Conservation (phyloP, 2,888 invertebrate species). For the Drosophila nigritarsus region DNA sequence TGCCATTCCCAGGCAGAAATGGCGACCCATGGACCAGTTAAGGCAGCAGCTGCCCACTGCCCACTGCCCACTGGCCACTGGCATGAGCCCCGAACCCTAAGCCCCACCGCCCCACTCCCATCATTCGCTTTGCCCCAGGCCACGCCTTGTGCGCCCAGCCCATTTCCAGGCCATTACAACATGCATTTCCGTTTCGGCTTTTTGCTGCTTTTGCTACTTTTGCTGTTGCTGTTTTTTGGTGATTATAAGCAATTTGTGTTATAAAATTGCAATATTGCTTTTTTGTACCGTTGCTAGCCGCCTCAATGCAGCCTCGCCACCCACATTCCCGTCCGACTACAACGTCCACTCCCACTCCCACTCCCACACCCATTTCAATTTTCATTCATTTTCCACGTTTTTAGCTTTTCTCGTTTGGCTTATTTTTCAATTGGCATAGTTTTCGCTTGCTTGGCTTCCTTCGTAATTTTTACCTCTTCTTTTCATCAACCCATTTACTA, state of each 20-base stretch:
- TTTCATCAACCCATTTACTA: not conserved
- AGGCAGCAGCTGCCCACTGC: conserved; percentile 40
- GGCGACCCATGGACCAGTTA: conserved; percentile 49
- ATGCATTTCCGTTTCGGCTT: conserved; percentile 69
- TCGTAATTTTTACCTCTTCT: conserved; percentile 4
- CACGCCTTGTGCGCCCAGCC: conserved; percentile 54
- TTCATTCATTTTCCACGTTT: conserved; percentile 49
- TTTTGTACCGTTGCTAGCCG: conserved; percentile 47
- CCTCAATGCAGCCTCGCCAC: conserved; percentile 17
- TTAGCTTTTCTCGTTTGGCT: conserved; percentile 64
- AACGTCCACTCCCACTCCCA: not conserved
- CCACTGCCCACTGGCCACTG: not conserved
- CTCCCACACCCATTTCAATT: not conserved
- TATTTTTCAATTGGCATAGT: conserved; percentile 74
- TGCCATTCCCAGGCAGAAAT: conserved; percentile 66
- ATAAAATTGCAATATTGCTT: conserved; percentile 79
- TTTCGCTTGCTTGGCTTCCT: conserved; percentile 64
- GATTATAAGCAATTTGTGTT: conserved; percentile 78
- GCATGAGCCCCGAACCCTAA: not conserved
- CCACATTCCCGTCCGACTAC: not conserved
- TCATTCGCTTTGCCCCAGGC: not conserved
- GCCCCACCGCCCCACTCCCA: not conserved
- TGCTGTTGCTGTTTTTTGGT: conserved; percentile 47
- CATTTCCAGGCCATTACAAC: conserved; percentile 73
- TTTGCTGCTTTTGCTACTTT: conserved; percentile 30